Conservation (phyloP, 2,113 vertebrate species). For the Hymenochirus boettgeri region DNA sequence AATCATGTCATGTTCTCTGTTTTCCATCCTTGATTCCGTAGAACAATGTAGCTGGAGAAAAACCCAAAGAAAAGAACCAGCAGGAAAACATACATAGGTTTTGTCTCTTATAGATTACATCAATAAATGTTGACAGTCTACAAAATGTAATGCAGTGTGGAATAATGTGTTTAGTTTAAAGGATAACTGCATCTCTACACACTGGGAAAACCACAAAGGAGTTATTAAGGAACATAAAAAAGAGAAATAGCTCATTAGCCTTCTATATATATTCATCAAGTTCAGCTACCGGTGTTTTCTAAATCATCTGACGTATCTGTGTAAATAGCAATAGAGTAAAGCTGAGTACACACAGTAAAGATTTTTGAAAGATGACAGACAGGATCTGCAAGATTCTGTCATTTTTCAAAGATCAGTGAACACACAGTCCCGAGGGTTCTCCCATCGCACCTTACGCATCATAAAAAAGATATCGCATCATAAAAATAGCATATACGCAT, state of each 20-base stretch:
- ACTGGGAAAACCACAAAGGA: conserved; percentile 24
- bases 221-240: conserved; percentile 37
- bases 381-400: too few species aligned
- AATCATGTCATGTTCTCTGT: background rate
- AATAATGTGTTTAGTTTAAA: conserved; percentile 41
- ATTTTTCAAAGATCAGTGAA: too few species aligned
- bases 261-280: conserved; percentile 23
- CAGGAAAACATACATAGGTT: conserved; percentile 11
- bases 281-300: conserved; percentile 7
- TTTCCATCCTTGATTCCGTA: conserved; percentile 3
- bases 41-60: conserved; percentile 8
- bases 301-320: conserved; percentile 8
- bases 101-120: conserved; percentile 24
- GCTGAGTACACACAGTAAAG: too few species aligned
- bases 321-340: too few species aligned
- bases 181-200: conserved; percentile 28
- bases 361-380: too few species aligned
- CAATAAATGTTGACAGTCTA: conserved; percentile 38
- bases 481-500: too few species aligned
- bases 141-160: conserved; percentile 33
- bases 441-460: too few species aligned
- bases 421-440: too few species aligned
- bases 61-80: conserved; percentile 4
- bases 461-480: too few species aligned
- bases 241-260: conserved; percentile 31